A percentile compares a stretch with the other conserved stretches of the same genome.
phyloP scores from a whole-genome alignment of 2,888 invertebrate genomes.

The Erebia ligea region DNA sequence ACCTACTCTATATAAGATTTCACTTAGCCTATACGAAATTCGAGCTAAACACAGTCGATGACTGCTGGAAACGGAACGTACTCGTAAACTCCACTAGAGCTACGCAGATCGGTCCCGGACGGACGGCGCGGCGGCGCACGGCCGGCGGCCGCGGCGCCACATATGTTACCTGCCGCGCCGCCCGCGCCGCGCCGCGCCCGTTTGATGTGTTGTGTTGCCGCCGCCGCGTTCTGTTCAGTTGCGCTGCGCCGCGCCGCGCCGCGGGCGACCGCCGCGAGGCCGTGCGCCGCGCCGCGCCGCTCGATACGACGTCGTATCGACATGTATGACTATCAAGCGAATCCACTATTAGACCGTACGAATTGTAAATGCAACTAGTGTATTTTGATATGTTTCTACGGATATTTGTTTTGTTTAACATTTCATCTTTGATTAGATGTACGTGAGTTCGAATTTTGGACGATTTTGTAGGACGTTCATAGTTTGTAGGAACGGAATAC shows the following conservation, averaged over 20 bases:
- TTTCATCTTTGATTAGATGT: conserved; percentile 39
- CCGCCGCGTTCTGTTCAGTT: neutral
- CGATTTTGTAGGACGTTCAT: conserved; percentile 44
- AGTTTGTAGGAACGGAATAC: conserved; percentile 43
- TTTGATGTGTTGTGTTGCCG: conserved; percentile 14
- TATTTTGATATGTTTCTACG: conserved; percentile 44
- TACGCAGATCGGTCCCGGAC: conserved; percentile 63
- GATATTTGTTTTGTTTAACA: conserved; percentile 41
- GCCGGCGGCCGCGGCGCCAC: neutral
- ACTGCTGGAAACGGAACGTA: conserved; percentile 33
- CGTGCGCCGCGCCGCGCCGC: conserved; percentile 4
- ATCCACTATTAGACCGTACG: conserved; percentile 40
- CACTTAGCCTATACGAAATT: conserved; percentile 43
- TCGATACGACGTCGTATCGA: conserved; percentile 25
- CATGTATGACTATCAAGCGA: conserved; percentile 24
- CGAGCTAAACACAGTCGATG: conserved; percentile 38
- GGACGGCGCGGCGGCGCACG: conserved; percentile 13
- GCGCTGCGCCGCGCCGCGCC: conserved; percentile 8
- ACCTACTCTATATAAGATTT: conserved; percentile 44
- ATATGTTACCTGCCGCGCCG: conserved; percentile 7
- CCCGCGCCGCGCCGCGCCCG: neutral
- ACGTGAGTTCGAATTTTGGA: conserved; percentile 43
- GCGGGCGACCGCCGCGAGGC: neutral
- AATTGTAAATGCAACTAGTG: conserved; percentile 41
- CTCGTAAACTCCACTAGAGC: conserved; percentile 33